Evolutionary conservation across 1,140 invertebrate genomes (phyloP), one percentile per base, ranked within the genome.

Genomic region (Ostrea denselamellosa): DNA sequence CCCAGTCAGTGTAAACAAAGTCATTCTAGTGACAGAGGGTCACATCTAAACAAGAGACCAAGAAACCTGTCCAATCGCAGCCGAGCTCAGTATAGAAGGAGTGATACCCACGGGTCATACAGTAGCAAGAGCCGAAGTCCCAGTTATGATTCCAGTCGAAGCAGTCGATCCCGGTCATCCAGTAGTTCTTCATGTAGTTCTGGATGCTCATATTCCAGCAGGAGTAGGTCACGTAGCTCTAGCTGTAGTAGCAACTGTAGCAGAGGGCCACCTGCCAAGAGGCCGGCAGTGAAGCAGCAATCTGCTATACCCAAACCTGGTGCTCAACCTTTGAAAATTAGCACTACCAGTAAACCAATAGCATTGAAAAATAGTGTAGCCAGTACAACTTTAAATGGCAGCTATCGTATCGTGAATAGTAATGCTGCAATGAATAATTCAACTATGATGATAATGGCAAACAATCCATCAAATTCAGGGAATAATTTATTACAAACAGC

Each of bases 221-320:
- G 88, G n/a, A 90, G 89, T 85, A 56, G 86, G 14, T 88, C 87
- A 52, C 85, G 88, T n/a, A 89, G 88, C 51, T 85, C 90, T 54
- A 86, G 89, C 44, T 84, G 83, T 51, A 90, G 90, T 51, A 52
- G 88, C 52, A 91, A 89, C 83, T 86, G 53, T 81, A 87, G 81
- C 25, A 54, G 81, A 51, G 86, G 53, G 25, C 25, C 53, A 52
- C 81, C 71, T 9, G 77, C 54, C 22, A 83, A 58, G 34, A 58
- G 51, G 77, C 17, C 53, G 51, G 53, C 22, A 83, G 86, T 52
- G n/a, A 83, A 56, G 65, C 52, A 82, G 22, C 85, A 44, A 77
- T 52, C 44, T n/a, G 1, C 54, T 65, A 44, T 71, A 54, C 10
- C 25, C 44, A 87, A 77, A 51, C 17, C 82, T 85, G 86, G 44